A percentile compares a stretch with the other conserved stretches of the same genome.
Conservation (phyloP, 2,888 invertebrate genomes). For the Mechanitis mazaeus region DNA sequence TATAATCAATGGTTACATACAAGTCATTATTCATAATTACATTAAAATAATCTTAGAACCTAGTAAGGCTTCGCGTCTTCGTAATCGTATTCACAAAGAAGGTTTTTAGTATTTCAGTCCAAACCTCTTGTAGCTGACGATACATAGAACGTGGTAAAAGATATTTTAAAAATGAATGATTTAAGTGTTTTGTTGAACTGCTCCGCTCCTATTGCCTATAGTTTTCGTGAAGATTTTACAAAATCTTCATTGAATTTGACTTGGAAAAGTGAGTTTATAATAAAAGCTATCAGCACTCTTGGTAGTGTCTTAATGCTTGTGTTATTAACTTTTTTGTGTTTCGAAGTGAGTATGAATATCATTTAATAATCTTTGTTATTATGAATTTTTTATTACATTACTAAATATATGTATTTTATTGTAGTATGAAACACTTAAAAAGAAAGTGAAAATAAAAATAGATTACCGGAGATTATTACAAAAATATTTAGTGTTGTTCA, state of each 20-base stretch:
- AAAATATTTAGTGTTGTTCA: constrained; percentile 28
- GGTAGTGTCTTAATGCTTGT: constrained; percentile 39
- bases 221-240: constrained; percentile 15
- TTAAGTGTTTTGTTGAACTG: constrained; percentile 31
- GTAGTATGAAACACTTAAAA: constrained; percentile 32
- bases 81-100: constrained; percentile 13
- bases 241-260: constrained; percentile 14
- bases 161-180: constrained; percentile 28
- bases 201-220: constrained; percentile 23
- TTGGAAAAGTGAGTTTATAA: constrained; percentile 22
- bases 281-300: constrained; percentile 34
- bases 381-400: background rate
- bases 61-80: constrained; percentile 23
- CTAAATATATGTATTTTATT: constrained; percentile 21
- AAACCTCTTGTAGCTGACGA: constrained; percentile 13
- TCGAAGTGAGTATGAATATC: constrained; percentile 29
- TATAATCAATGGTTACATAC: background rate
- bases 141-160: constrained; percentile 1
- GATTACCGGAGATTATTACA: constrained; percentile 10
- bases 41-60: constrained; percentile 12
- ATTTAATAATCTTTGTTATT: background rate
- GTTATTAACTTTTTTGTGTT: constrained; percentile 31
- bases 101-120: constrained; percentile 17
- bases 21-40: background rate
- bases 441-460: constrained; percentile 27